Evolutionary conservation across 2,888 invertebrate genomes (phyloP).

Genomic region (Pherbina coryleti): DNA sequence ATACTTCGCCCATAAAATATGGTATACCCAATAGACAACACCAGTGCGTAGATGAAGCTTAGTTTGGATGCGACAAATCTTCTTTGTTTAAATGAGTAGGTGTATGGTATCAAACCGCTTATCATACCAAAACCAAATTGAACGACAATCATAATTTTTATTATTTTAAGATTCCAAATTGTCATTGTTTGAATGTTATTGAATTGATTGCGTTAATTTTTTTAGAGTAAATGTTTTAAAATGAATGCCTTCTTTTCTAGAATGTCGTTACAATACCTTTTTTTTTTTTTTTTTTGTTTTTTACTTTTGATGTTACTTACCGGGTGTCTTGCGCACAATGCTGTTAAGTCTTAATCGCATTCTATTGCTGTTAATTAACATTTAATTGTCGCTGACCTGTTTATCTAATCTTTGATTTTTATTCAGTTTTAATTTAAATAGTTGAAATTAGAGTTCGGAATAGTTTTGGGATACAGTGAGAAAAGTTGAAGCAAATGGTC

Average conservation of each 20-base stretch:
- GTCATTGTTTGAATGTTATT: too few species aligned
- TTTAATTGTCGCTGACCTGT: slow-evolving; percentile 16
- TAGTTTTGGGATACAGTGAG: too few species aligned
- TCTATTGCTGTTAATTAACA: neutral
- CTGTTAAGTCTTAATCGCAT: neutral
- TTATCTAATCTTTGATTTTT: slow-evolving; percentile 15
- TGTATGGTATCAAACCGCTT: slow-evolving; percentile 38
- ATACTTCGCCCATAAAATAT: slow-evolving; percentile 54
- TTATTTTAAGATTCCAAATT: slow-evolving; percentile 36
- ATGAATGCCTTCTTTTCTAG: too few species aligned
- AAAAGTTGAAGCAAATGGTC: too few species aligned
- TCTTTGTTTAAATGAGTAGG: slow-evolving; percentile 40
- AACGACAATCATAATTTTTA: slow-evolving; percentile 40
- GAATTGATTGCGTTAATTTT: too few species aligned
- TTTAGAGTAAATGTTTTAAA: too few species aligned
- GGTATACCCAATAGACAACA: slow-evolving; percentile 50
- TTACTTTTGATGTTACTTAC: too few species aligned
- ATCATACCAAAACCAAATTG: slow-evolving; percentile 22
- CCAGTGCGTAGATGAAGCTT: slow-evolving; percentile 52
- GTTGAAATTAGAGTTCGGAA: neutral
- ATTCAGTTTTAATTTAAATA: neutral
- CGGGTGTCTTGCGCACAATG: too few species aligned
- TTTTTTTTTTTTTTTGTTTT: too few species aligned
- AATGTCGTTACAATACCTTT: too few species aligned
- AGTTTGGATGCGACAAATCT: slow-evolving; percentile 50